Base-by-base conservation (phyloP, 2,888 invertebrate species). In the Polymixis flavicincta region DNA sequence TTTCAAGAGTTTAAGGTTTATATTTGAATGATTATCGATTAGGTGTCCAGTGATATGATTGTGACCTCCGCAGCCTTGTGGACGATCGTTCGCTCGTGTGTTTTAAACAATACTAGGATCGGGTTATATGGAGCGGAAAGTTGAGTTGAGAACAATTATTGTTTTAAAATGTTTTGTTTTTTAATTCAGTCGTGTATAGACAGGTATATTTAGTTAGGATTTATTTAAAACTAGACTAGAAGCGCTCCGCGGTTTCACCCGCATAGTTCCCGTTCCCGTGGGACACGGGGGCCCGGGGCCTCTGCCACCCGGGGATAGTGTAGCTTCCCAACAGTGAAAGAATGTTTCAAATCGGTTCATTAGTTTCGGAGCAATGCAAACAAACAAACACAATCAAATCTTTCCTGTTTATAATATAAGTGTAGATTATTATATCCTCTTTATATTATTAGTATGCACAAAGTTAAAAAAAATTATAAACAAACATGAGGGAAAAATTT, bases 1-100 rank as follows among this genome's bases (percentile, higher is more conserved):
- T 61, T 28, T 2, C 37, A 71, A 65, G 14, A 3, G 0, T 0
- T 11, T 75, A 78, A 70, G 61, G 74, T 82, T 57, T 59, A 45
- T 57, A 63, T 71, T 84, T 22, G 25, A 54, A 22, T 64, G 64
- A 17, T 28, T 59, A 59, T 45, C 32, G 50, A 45, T 63, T n/a
- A 28, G 9, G 13, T 57, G 60, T 59, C 67, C 61, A 69, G 45
- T 74, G 74, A 79, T 78, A 81, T 37, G 60, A 48, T 66, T 74
- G 48, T 86, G 76, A 84, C 85, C 85, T 78, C 68, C 72, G 63
- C 22, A 74, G 75, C 80, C 83, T 80, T 74, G 79, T 76, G 14
- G 19, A 45, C 64, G 71, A 76, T 69, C 82, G 71, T 74, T 71
- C 69, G 74, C 74, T 78, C 11, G 60, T 74, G 32, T 50, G 54